Evolutionary conservation across 30 jellyfish, hydroid and myxozoan species (phyloP).

Genomic region (Hydractinia symbiolongicarpus): DNA sequence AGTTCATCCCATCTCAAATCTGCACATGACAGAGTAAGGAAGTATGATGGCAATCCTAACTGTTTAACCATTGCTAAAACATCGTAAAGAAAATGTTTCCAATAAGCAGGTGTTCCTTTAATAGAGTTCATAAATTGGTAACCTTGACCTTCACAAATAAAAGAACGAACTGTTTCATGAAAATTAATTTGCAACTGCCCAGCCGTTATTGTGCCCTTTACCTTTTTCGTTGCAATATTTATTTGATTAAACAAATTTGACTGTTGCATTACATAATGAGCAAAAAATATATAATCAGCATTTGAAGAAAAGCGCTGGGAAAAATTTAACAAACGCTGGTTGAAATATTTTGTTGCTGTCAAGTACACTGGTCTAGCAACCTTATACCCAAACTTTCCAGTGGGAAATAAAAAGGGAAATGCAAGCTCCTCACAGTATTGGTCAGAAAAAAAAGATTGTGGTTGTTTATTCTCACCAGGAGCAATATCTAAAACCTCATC

Average conservation of each 20-base stretch:
- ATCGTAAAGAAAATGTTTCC: conserved; percentile 33
- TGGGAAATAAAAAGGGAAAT: conserved; percentile 31
- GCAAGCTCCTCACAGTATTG: conserved; percentile 3
- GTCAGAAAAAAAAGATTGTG: no score
- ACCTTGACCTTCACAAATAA: conserved; percentile 18
- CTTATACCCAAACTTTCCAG: conserved; percentile 36
- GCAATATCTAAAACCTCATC: conserved; percentile 17
- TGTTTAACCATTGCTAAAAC: conserved; percentile 49
- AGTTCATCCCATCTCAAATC: conserved; percentile 42
- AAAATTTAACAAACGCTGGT: conserved; percentile 28
- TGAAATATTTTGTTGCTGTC: conserved; percentile 21
- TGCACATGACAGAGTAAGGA: conserved; percentile 39
- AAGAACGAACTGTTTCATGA: conserved; percentile 20
- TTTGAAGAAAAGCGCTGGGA: conserved; percentile 18
- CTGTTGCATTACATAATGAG: conserved; percentile 22
- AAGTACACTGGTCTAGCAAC: no score
- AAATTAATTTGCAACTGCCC: conserved; percentile 14
- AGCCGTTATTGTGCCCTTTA: conserved; percentile 13
- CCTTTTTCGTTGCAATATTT: conserved; percentile 23
- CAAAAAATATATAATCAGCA: conserved; percentile 35
- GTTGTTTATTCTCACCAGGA: conserved; percentile 14
- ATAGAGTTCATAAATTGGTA: conserved; percentile 19
- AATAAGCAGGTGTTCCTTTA: conserved; percentile 44
- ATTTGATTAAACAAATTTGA: conserved; percentile 15
- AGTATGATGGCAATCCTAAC: conserved; percentile 34